Percentiles rank a stretch among this genome's conserved stretches.
phyloP scores from a whole-genome alignment of 2,797 vertebrate species.

The Schizopygopsis pylzovi region DNA sequence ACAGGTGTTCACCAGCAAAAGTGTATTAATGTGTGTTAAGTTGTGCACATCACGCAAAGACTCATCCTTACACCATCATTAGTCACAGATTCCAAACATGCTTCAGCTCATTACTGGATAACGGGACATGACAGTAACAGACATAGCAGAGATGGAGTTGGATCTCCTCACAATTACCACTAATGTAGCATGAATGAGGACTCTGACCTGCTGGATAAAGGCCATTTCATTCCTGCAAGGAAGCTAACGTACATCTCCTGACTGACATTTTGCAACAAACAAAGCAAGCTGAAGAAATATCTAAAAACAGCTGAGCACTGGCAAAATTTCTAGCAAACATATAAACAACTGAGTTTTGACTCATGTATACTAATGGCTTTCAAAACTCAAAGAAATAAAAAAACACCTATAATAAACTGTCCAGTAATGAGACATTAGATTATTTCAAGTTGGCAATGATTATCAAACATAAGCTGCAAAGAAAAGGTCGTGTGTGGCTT shows the following conservation, averaged over 20 bases:
- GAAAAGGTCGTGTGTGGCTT: neutral
- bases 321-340: neutral
- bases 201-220: conserved; percentile 31
- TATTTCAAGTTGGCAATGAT: neutral
- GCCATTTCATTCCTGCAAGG: conserved; percentile 6
- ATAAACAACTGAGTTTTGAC: neutral
- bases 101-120: conserved; percentile 52
- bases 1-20: conserved; percentile 49
- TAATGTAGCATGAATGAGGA: conserved; percentile 40
- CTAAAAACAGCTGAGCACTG: neutral
- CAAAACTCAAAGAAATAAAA: neutral
- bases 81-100: conserved; percentile 60
- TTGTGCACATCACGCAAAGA: conserved; percentile 16
- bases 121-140: conserved; percentile 21
- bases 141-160: conserved; percentile 38
- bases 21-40: neutral
- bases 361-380: neutral
- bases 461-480: neutral
- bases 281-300: conserved; percentile 18
- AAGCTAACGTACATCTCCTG: conserved; percentile 14
- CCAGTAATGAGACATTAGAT: neutral
- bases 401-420: neutral
- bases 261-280: conserved; percentile 36
- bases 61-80: conserved; percentile 47
- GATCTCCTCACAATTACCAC: conserved; percentile 28